Percentiles rank a stretch among this genome's conserved stretches.
Evolutionary conservation across 2,888 invertebrate genomes (phyloP).

Genomic region (Nyleta sp.): DNA sequence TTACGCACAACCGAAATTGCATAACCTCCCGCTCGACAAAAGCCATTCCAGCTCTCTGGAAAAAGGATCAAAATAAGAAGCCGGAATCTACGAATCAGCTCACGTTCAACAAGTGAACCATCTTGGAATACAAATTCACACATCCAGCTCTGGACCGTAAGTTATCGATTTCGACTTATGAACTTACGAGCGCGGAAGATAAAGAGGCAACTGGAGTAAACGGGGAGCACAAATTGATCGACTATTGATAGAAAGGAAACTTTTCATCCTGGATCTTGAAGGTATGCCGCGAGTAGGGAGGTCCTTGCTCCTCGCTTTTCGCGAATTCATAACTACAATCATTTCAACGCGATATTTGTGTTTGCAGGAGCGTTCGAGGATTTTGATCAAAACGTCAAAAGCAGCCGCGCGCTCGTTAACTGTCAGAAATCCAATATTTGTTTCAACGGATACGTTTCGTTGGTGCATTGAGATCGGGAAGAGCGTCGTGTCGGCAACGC

Average conservation of each 20-base stretch:
- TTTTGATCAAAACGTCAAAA: conserved; percentile 49
- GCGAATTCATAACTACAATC: background rate
- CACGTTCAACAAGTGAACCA: conserved; percentile 67
- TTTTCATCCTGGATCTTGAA: conserved; percentile 41
- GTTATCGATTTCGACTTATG: conserved; percentile 64
- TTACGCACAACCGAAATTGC: conserved; percentile 37
- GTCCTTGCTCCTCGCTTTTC: background rate
- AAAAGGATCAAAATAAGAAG: conserved; percentile 49
- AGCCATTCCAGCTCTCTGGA: conserved; percentile 37
- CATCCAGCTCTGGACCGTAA: conserved; percentile 62
- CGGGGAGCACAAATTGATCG: conserved; percentile 46
- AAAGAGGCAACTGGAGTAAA: conserved; percentile 40
- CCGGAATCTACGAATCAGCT: conserved; percentile 57
- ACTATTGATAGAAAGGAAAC: conserved; percentile 45
- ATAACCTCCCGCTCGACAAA: conserved; percentile 20
- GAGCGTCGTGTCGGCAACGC: conserved; percentile 17
- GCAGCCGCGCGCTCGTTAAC: conserved; percentile 36
- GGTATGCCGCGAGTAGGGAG: conserved; percentile 40
- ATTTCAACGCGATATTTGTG: conserved; percentile 36
- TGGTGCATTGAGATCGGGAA: conserved; percentile 9
- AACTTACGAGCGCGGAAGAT: conserved; percentile 55
- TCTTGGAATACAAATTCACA: conserved; percentile 65
- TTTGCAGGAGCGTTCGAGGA: conserved; percentile 46
- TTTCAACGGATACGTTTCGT: conserved; percentile 30
- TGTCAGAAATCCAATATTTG: conserved; percentile 40